Evolutionary conservation across 2,888 invertebrate species (phyloP).

Genomic region (Idaea dimidiata): DNA sequence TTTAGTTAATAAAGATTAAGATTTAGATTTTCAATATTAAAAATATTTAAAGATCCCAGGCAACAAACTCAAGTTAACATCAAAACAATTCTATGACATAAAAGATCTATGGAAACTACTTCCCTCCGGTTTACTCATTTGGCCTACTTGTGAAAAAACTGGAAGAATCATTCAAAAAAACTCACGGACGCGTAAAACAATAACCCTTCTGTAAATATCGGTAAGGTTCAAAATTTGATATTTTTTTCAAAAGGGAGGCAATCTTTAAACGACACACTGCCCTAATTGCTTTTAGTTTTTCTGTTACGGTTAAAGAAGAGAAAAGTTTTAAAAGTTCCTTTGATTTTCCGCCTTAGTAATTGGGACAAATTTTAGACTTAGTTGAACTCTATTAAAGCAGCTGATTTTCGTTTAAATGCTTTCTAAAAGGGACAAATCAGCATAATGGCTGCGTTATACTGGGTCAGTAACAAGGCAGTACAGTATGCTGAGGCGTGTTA

Average conservation of each 20-base stretch:
- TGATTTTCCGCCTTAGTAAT: slow-evolving; percentile 16
- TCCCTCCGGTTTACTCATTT: slow-evolving; percentile 32
- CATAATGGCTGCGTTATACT: not conserved
- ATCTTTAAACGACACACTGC: slow-evolving; percentile 24
- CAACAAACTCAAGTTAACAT: no score
- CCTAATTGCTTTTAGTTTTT: slow-evolving; percentile 27
- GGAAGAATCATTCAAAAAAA: slow-evolving; percentile 37
- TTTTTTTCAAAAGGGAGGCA: slow-evolving; percentile 5
- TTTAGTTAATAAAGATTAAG: no score
- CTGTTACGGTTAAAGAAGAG: slow-evolving; percentile 11
- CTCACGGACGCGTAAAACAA: slow-evolving; percentile 21
- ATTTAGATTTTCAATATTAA: no score
- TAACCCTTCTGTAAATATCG: slow-evolving; percentile 13
- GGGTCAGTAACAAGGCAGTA: no score
- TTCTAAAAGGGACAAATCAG: not conserved
- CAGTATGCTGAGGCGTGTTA: no score
- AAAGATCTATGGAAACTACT: slow-evolving; percentile 21
- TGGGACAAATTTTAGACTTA: slow-evolving; percentile 2
- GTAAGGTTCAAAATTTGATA: slow-evolving; percentile 13
- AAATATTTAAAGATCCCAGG: no score
- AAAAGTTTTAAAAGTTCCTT: slow-evolving; percentile 28
- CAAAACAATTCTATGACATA: not conserved
- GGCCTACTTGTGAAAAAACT: slow-evolving; percentile 52
- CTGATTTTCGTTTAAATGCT: not conserved
- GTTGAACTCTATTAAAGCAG: not conserved